Percentiles rank a stretch among this genome's conserved stretches.
Evolutionary conservation across 1,140 invertebrate species (phyloP).

Genomic region (Rhyacophila brunnea): DNA sequence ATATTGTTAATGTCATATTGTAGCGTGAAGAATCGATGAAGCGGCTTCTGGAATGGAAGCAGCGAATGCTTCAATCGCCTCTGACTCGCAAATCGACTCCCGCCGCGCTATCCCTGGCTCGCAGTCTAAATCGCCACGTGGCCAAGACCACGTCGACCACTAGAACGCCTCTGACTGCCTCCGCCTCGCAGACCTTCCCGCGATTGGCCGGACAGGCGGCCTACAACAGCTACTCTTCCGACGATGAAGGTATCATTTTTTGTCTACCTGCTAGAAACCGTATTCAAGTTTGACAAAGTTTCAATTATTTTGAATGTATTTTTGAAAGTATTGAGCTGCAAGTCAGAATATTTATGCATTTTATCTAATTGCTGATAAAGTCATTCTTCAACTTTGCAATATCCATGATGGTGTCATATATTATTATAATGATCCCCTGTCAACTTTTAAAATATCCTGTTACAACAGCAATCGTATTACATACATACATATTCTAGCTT

Average conservation of each 20-base stretch:
- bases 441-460: no score
- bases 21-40: constrained; percentile 89
- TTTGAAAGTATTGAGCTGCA: no score
- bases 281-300: no score
- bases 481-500: no score
- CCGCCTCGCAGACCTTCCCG: constrained; percentile 45
- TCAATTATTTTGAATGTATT: no score
- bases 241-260: constrained; percentile 74
- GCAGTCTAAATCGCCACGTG: constrained; percentile 39
- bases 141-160: constrained; percentile 43
- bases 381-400: no score
- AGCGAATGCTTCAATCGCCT: constrained; percentile 87
- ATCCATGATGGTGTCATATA: no score
- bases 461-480: no score
- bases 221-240: constrained; percentile 82
- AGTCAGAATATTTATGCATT: no score
- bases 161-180: constrained; percentile 37
- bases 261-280: not conserved
- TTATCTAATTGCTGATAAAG: no score
- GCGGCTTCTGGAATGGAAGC: constrained; percentile 86
- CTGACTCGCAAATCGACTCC: constrained; percentile 75
- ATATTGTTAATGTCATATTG: no score
- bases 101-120: constrained; percentile 52
- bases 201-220: constrained; percentile 44
- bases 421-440: no score